These are phyloP conservation scores for Limosa lapponica DNA, from an alignment of 2,797 vertebrate species.

Conservation along the genomic window DNA sequence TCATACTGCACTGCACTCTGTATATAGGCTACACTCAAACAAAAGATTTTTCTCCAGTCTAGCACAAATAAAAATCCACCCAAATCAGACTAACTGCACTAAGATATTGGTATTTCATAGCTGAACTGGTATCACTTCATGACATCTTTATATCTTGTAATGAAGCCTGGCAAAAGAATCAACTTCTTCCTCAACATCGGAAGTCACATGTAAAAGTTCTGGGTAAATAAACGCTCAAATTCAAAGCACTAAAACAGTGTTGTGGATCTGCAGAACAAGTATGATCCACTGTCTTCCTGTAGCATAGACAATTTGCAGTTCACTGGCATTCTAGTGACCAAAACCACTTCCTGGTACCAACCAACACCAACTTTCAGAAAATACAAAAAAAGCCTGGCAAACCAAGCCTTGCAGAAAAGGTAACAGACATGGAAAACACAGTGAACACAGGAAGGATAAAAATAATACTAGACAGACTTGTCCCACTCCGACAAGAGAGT, in stretches of 20 bases:
- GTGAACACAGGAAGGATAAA: background rate
- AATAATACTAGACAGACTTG: background rate
- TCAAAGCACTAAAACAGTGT: background rate
- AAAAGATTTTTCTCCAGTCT: background rate
- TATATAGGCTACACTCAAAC: background rate
- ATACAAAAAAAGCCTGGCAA: background rate
- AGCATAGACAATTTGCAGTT: background rate
- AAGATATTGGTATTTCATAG: background rate
- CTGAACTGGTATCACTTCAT: background rate
- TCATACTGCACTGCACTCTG: background rate
- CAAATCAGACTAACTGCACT: background rate
- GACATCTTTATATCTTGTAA: background rate
- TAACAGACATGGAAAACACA: background rate
- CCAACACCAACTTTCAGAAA: background rate
- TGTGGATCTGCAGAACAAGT: accelerated
- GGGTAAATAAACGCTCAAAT: background rate
- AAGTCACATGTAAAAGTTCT: background rate
- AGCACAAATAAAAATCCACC: background rate
- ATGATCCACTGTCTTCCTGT: background rate
- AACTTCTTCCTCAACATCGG: background rate
- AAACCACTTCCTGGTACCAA: background rate
- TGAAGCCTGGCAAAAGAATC: background rate
- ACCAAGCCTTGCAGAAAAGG: background rate
- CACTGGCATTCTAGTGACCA: background rate
- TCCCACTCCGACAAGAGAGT: background rate